Percentiles rank a stretch among this genome's conserved stretches.
phyloP scores from a whole-genome alignment of 2,797 vertebrate species.

The Hemibagrus guttatus region DNA sequence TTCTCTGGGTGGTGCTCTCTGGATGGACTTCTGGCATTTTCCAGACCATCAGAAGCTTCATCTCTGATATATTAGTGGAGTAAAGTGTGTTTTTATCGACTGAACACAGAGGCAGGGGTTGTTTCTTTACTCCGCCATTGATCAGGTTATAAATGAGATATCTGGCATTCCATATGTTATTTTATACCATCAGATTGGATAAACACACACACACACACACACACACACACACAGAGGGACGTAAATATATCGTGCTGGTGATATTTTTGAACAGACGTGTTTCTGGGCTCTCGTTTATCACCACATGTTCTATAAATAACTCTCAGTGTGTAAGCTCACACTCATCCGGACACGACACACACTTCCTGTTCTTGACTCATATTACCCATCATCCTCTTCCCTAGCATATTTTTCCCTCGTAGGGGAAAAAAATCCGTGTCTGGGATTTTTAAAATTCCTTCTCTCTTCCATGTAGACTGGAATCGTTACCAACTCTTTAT shows the following conservation, averaged over 20 bases:
- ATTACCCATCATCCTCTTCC: not conserved
- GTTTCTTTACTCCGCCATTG: not conserved
- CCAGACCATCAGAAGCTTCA: not conserved
- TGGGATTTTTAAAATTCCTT: not conserved
- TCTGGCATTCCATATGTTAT: constrained; percentile 6
- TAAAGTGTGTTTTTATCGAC: constrained; percentile 29
- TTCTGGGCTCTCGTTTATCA: not conserved
- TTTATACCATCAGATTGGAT: not conserved
- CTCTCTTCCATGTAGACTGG: too few relatives aligned
- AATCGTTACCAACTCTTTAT: not conserved
- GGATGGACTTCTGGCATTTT: not conserved
- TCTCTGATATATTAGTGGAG: not conserved
- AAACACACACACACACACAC: not conserved
- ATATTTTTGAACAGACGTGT: constrained; percentile 13
- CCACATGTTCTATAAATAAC: constrained; percentile 17
- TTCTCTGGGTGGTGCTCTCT: not conserved
- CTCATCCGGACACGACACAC: not conserved
- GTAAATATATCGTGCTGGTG: not conserved
- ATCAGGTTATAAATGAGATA: constrained; percentile 1
- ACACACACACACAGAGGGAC: not conserved
- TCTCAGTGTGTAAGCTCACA: constrained; percentile 23
- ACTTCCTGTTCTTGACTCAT: not conserved
- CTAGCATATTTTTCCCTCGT: not conserved
- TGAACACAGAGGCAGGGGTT: not conserved
- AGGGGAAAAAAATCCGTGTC: too few relatives aligned